Conservation (phyloP, 2,113 vertebrate species). For the Petrocephalus zakoni region DNA sequence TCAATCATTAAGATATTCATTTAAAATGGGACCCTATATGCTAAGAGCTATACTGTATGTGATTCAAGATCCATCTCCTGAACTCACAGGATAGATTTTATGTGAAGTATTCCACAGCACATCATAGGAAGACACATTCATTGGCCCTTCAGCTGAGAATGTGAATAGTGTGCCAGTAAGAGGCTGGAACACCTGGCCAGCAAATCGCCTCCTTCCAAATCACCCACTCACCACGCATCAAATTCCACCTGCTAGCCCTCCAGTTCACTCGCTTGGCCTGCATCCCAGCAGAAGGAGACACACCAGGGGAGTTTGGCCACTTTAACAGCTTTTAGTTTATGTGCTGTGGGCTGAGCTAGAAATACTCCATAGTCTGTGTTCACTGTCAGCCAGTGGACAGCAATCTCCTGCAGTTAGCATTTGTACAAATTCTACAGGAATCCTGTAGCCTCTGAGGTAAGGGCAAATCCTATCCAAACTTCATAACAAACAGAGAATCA, state of each 20-base stretch:
- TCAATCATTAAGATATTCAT: neutral
- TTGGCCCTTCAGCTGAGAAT: neutral
- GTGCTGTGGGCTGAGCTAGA: neutral
- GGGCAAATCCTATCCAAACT: neutral
- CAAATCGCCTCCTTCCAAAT: neutral
- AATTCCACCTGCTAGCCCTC: neutral
- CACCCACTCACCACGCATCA: neutral
- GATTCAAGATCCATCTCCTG: neutral
- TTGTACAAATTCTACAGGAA: neutral
- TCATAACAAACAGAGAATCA: neutral
- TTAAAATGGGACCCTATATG: neutral
- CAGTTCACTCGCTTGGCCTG: neutral
- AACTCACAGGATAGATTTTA: neutral
- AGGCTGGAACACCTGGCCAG: neutral
- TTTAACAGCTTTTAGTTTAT: no score
- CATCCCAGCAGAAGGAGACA: conserved; percentile 1
- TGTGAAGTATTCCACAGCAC: neutral
- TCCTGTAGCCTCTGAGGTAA: neutral
- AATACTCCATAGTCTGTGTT: neutral
- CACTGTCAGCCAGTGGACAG: neutral
- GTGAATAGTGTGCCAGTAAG: neutral
- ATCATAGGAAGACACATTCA: neutral
- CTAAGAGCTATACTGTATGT: neutral
- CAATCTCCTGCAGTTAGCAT: neutral
- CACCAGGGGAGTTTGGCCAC: conserved; percentile 1